Base-by-base conservation (phyloP, 2,888 invertebrate species). In the Nephrocerus scutellatus region DNA sequence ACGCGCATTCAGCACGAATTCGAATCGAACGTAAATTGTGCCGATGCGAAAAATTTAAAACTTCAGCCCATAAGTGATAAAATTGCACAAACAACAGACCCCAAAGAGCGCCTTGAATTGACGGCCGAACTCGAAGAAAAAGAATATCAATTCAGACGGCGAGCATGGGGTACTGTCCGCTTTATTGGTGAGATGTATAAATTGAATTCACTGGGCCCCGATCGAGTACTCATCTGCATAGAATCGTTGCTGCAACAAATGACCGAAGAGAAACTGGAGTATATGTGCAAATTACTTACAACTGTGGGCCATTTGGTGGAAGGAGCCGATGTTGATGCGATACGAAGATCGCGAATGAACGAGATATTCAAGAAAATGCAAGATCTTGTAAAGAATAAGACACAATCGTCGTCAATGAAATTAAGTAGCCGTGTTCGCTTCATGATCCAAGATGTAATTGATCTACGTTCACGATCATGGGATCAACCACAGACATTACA, bases 131-230 rank as follows among this genome's bases (percentile, higher is more conserved):
- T 65, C 29, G 64, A 64, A 28, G 62, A 65, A 15, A 48, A 64
- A 7, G 64, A 64, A 21, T 64, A 62, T 49, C 64, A 64, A 23
- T 64, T 64, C 34, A 51, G 64, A 5, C 61, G 64, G 2, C 62
- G 64, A 4, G 64, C 64, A 28, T 64, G 64, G 64, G 64, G 64
- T 5, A 64, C 64, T 0, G 64, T 64, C 1, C 63, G 64, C 10
- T 64, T 64, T 21, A 64, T 64, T 33, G 64, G 64, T 2, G 64
- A 64, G 49, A 58, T 64, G 36, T 64, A 53, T 19, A 64, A 64
- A 44, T 42, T 63, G 12, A 60, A 60, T 23, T 54, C 62, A 13
- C 43, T 64, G 20, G 53, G 52, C 14, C 53, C 52, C 19, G 59
- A 62, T 30, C 57, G 60, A 12, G 64, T 64, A 3, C 48, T 61